Evolutionary conservation across 1,140 invertebrate species (phyloP), one percentile per base, ranked within the genome.

Genomic region (Pseudomyrmex gracilis): DNA sequence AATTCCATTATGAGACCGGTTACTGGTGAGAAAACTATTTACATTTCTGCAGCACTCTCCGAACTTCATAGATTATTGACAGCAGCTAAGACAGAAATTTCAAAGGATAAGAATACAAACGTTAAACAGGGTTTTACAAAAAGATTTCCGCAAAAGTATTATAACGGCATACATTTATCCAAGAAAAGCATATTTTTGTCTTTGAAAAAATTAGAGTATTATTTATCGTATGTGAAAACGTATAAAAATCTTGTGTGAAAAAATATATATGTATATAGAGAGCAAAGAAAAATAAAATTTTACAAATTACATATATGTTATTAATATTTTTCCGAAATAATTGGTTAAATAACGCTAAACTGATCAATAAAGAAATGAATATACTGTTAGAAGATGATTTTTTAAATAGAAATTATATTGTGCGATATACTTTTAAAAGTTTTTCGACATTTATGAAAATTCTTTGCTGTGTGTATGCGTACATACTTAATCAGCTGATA

Each of bases 131-230:
- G 93, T 63, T 95, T 96, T 90, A 93, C 94, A 15, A 94, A 94
- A 90, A 95, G 94, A 91, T 95, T 97, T 95, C 91, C 95, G 76
- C 95, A 93, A 51, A 92, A 88, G 84, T 91, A 90, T 15, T 89
- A 93, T 5, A 89, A 92, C 57, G 90, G 94, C 7, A 93, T 94
- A 61, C 87, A 93, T 57, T 89, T 96, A 84, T 92, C 95, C 43
- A 94, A 94, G 87, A 95, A 95, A 66, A 95, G 95, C 92, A 83
- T 97, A 2, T 94, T 95, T 85, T 94, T 95, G 60, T 93, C 94
- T 85, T 90, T 95, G 1, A 97, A 96, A 88, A 97, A 97, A 93
- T 90, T 97, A 10, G 96, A 97, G 90, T 97, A 96, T 93, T 96
- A 96, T 92, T 93, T 97, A 78, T 96, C 96, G 0, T 97, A 95